Evolutionary conservation across 2,797 vertebrate genomes (phyloP), one percentile per base, ranked within the genome.

Genomic region (Vultur gryphus): DNA sequence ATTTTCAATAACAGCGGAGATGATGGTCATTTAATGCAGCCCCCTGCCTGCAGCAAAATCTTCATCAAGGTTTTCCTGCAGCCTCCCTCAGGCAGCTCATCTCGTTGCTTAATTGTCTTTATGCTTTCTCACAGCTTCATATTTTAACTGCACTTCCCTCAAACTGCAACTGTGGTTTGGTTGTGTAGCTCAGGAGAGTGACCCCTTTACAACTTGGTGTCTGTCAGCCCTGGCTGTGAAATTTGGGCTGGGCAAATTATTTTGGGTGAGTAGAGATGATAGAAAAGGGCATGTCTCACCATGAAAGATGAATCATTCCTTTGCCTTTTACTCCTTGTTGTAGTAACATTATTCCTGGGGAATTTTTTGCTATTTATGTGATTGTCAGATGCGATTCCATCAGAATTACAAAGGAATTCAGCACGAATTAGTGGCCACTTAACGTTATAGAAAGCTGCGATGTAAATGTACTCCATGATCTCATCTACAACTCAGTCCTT

Each of bases 381-480:
- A 96, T 93, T 96, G 96, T 97, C 96, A 97, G 69, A 93, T 95
- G 87, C 10, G 69, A 97, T 97, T 91, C 96, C 93, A 5, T 97
- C 96, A 97, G 92, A 66, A 92, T 94, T 95, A 87, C 80, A 93
- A 91, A 92, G 89, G 94, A 87, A 96, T 96, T 95, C 94, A 93
- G 95, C 89, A 79, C 57, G 71, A 93, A 97, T 97, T 97, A 97
- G 96, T 73, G 94, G 93, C 95, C 96, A 93, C 92, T 97, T 96
- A 96, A 89, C 1, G 37, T 72, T 96, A 49, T 10, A 77, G 95
- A 88, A 84, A 79, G 89, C 93, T 87, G 54, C 65, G 5, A 90
- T 97, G 95, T 94, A 96, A 96, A 94, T 96, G 96, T 66, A 91
- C 96, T 97, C 97, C 96, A 96, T 97, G 96, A 97, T 96, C 96